Evolutionary conservation across 1,140 invertebrate genomes (phyloP).

Genomic region (Pseudomyrmex flavicornis): DNA sequence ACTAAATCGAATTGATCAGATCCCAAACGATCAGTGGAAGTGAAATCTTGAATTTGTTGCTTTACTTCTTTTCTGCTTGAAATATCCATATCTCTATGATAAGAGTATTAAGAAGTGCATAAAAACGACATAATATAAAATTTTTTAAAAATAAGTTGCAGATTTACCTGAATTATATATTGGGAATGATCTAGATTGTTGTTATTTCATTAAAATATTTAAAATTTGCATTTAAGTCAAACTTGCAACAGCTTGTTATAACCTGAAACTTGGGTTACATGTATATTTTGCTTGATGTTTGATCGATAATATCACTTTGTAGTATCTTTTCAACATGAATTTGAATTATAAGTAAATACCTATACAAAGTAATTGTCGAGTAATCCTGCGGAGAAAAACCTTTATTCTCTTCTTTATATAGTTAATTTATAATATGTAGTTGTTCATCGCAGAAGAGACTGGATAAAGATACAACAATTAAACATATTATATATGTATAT

Average conservation of each 20-base stretch:
- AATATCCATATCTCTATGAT: conserved; percentile 6
- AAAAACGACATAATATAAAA: neutral
- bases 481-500: too few relatives aligned
- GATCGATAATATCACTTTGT: conserved; percentile 60
- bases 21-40: neutral
- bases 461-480: neutral
- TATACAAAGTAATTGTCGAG: too few relatives aligned
- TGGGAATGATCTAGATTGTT: neutral
- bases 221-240: neutral
- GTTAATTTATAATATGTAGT: neutral
- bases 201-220: neutral
- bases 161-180: neutral
- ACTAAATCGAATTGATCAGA: neutral
- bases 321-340: neutral
- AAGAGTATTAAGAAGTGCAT: neutral
- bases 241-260: neutral
- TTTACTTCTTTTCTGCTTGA: neutral
- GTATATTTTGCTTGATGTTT: conserved; percentile 50
- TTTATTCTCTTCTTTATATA: too few relatives aligned
- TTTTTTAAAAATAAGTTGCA: neutral
- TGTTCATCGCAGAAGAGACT: neutral
- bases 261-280: conserved; percentile 2
- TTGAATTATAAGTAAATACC: neutral
- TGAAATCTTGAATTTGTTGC: neutral
- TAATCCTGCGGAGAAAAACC: too few relatives aligned